phyloP scores from a whole-genome alignment of 2,113 vertebrate species.

The Hippocampus mohnikei region DNA sequence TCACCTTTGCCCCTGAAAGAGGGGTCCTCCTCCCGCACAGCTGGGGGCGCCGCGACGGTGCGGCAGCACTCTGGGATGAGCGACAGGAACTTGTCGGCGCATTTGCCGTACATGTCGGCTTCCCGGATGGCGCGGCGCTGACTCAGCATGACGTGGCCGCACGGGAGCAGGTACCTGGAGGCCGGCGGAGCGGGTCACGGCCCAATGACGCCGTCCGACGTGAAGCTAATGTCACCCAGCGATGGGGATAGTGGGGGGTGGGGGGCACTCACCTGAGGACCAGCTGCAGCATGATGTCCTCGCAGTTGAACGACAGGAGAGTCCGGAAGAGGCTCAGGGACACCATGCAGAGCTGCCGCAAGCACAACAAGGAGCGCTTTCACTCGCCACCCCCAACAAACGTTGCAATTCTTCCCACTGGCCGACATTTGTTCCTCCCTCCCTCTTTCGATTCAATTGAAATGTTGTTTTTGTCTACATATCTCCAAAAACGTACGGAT shows the following conservation, averaged over 20 bases:
- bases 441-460: no score
- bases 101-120: constrained; percentile 87
- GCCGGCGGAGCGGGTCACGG: not conserved
- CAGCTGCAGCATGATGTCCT: constrained; percentile 94
- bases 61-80: constrained; percentile 90
- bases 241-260: no score
- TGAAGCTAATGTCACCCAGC: no score
- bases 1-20: constrained; percentile 84
- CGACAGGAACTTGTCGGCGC: constrained; percentile 89
- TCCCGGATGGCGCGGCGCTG: constrained; percentile 89
- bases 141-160: constrained; percentile 95
- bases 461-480: no score
- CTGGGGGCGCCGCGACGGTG: constrained; percentile 50
- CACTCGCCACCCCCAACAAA: not conserved
- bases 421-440: no score
- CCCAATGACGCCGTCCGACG: no score
- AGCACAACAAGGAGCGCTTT: constrained; percentile 2
- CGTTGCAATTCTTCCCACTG: no score
- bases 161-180: constrained; percentile 91
- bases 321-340: constrained; percentile 94
- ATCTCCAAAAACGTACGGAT: no score
- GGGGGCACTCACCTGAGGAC: constrained; percentile 81
- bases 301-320: constrained; percentile 90
- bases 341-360: constrained; percentile 90
- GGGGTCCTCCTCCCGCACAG: constrained; percentile 78